Conservation (phyloP, 2,113 vertebrate species). For the Calypte anna region DNA sequence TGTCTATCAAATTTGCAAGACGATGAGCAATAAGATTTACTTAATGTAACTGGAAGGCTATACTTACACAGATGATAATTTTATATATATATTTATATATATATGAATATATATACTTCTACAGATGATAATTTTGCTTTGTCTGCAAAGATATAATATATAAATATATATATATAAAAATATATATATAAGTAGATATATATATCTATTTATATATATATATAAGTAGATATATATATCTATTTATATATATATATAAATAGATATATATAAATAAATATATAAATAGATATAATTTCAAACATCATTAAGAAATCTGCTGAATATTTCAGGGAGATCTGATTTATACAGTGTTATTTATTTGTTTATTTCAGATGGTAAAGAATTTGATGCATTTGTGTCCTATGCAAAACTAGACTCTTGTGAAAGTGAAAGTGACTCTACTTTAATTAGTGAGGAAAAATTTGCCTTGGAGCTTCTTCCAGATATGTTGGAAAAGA, state of each 20-base stretch:
- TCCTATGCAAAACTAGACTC: constrained; percentile 78
- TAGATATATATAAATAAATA: too few species aligned
- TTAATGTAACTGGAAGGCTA: background rate
- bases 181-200: too few species aligned
- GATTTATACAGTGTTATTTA: background rate
- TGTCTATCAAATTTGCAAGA: background rate
- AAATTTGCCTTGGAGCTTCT: constrained; percentile 79
- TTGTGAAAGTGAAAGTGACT: background rate
- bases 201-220: too few species aligned
- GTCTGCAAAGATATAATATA: too few species aligned
- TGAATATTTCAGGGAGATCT: background rate
- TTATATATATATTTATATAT: background rate
- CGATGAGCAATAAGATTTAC: background rate
- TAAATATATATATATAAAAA: too few species aligned
- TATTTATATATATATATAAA: too few species aligned
- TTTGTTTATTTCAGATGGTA: constrained; percentile 75
- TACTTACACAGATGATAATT: background rate
- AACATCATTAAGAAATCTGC: background rate
- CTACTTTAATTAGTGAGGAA: constrained; percentile 62
- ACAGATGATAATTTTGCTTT: background rate
- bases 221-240: too few species aligned
- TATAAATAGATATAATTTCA: background rate
- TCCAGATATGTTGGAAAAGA: constrained; percentile 82
- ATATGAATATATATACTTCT: background rate
- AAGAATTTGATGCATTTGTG: constrained; percentile 88